phyloP scores from a whole-genome alignment of 2,797 vertebrate species.

The Monodelphis domestica region DNA sequence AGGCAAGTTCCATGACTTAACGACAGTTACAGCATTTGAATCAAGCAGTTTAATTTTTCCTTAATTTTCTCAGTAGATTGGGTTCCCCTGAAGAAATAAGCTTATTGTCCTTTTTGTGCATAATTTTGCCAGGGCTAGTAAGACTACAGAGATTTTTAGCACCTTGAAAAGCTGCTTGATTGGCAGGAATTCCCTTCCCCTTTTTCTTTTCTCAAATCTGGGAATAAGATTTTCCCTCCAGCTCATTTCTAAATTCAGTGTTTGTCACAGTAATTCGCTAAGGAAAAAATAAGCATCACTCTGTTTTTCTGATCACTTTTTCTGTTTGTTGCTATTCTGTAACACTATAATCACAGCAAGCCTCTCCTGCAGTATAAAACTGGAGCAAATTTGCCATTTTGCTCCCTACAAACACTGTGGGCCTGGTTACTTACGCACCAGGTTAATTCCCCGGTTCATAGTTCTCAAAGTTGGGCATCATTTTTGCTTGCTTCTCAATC shows the following conservation, averaged over 20 bases:
- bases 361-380: constrained; percentile 4
- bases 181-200: constrained; percentile 38
- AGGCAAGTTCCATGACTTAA: constrained; percentile 10
- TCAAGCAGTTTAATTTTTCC: constrained; percentile 3
- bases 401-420: background rate
- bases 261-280: constrained; percentile 30
- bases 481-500: constrained; percentile 54
- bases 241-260: constrained; percentile 44
- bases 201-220: constrained; percentile 49
- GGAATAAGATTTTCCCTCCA: constrained; percentile 34
- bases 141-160: background rate
- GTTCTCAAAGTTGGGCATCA: constrained; percentile 35
- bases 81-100: background rate
- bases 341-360: background rate
- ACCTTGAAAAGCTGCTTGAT: constrained; percentile 5
- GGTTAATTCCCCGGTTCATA: constrained; percentile 38
- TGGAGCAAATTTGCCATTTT: background rate
- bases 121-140: background rate
- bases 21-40: background rate
- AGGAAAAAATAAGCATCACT: background rate
- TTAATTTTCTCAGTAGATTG: constrained; percentile 38
- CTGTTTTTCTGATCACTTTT: background rate
- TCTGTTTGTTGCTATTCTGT: background rate
- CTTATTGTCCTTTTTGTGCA: constrained; percentile 15
- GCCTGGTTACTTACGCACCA: background rate